Base-by-base conservation (phyloP, 2,113 vertebrate species). In the Kryptolebias marmoratus region DNA sequence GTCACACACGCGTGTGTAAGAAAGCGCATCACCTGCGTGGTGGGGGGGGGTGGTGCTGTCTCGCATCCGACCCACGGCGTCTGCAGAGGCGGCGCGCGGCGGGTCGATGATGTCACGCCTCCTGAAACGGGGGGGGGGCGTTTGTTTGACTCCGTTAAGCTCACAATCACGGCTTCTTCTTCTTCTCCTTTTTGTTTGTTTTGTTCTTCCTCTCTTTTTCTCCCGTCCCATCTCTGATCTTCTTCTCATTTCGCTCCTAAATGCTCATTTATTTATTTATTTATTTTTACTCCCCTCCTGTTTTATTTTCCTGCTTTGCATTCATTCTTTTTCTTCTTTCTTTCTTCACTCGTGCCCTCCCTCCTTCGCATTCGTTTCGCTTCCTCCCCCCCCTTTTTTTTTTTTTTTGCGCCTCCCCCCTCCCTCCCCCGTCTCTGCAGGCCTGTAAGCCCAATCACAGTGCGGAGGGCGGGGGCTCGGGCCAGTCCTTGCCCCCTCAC, bases 371-470 rank as follows among this genome's bases (percentile, higher is more conserved):
- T 80, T 79, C 61, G 64, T 78, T 79, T 68, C 66, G 32, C 76
- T 73, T 55, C 22, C 45, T 10, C 36, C 36, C 3, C 36, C 49
- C 48, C n/a, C n/a, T n/a, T n/a, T n/a, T n/a, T n/a, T 52, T 76
- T 66, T 67, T 52, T 74, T 61, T 71, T 56, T 64, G 1, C 75
- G 52, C 62, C 66, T 45, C 27, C 56, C 70, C 48, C 16, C 4
- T 39, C 39, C 49, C 56, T 18, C 8, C 16, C 48, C 39, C 6
- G 44, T 27, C 22, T 28, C 36, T 83, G 88, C 96, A 98, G 96
- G 96, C 97, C 90, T 98, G 96, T 95, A 98, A 98, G 95, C 95
- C 96, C 95, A 96, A 97, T 94, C 97, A 96, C 94, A 96, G 95
- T 92, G 94, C 94, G 91, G 98, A 98, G 94, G 95, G 96, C 85